Evolutionary conservation across 2,888 invertebrate species (phyloP), one percentile per base, ranked within the genome.

Genomic region (Netelia inedita): DNA sequence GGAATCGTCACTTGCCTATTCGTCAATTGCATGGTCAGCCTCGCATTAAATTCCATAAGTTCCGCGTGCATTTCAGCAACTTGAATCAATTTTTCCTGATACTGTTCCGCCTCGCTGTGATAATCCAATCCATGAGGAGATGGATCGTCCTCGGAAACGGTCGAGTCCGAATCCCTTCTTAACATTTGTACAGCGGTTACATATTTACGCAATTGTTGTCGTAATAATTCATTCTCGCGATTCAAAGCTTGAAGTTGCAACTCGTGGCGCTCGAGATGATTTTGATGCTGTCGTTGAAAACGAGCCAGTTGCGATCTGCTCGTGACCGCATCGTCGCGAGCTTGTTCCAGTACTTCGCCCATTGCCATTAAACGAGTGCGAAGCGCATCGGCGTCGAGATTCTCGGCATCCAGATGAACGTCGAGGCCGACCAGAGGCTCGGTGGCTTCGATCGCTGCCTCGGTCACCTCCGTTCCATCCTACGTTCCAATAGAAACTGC

Each of bases 21-120:
- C 85, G 95, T 95, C 72, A 98, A 94, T 63, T 96, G 95, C 87
- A 96, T 95, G 91, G 97, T 98, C 83, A 98, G 94, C 92, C 96
- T 95, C 78, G 97, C 97, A 94, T 98, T 98, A 90, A 98, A 98
- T 93, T 98, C 98, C 97, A 98, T 98, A 73, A 98, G 94, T 92
- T 98, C 98, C 0, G 98, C 98, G 91, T 98, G 98, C 98, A 98
- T 98, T 94, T 98, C 98, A 1, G 98, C 98, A 0, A 98, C 98
- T 95, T 98, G 98, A 78, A 98, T 96, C 66, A 98, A 95, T 94
- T 98, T 98, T 89, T 95, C 96, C 94, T 98, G 97, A 94, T 97
- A 98, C 87, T 97, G 96, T 89, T 95, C 95, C 21, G 97, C 96
- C 94, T 98, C 98, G 82, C 95, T 95, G 87, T 95, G 95, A 89